Evolutionary conservation across 2,113 vertebrate species (phyloP), one percentile per base, ranked within the genome.

Genomic region (Chloropsis cyanopogon): DNA sequence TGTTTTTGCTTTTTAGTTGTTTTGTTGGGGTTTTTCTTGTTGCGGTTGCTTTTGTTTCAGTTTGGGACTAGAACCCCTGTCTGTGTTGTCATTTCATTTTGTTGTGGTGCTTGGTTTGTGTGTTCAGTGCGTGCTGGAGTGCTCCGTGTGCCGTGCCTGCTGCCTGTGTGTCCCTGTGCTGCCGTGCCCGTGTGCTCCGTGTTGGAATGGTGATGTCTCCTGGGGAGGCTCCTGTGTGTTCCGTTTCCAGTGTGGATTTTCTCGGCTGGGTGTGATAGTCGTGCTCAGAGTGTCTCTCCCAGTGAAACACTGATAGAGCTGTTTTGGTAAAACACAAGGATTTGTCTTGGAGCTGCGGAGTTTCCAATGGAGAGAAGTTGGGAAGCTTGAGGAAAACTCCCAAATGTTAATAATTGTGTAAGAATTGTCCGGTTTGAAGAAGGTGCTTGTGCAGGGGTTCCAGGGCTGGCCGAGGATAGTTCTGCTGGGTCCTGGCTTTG

Each of bases 171-270:
- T 41, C 78, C 28, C 1, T 20, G 5, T 22, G 7, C 1, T 35
- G 37, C 83, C 47, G 35, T 57, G 4, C 12, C 68, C 24, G 8
- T 66, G 4, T 56, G 82, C 75, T 61, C 88, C 14, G 0, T 44
- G n/a, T 7, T 19, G 80, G n/a, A 23, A 16, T 13, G 24, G 0
- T 41, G 77, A 5, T 47, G 66, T 24, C 26, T 59, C 60, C 12
- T 1, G 0, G 42, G 9, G 33, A 8, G 68, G 18, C 19, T 11
- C 39, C 49, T 64, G 4, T 9, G 5, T 31, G 61, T 77, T 23
- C 11, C 64, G 10, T 77, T 87, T 0, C 5, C 78, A 24, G 0
- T 2, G 6, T 60, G 44, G 8, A 0, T 52, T 79, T 71, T 71
- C 81, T 52, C 35, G 10, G 4, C 33, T 24, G 52, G 39, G 21